Base-by-base conservation (phyloP, 2,113 vertebrate species). In the Cricetomys ansorgei region DNA sequence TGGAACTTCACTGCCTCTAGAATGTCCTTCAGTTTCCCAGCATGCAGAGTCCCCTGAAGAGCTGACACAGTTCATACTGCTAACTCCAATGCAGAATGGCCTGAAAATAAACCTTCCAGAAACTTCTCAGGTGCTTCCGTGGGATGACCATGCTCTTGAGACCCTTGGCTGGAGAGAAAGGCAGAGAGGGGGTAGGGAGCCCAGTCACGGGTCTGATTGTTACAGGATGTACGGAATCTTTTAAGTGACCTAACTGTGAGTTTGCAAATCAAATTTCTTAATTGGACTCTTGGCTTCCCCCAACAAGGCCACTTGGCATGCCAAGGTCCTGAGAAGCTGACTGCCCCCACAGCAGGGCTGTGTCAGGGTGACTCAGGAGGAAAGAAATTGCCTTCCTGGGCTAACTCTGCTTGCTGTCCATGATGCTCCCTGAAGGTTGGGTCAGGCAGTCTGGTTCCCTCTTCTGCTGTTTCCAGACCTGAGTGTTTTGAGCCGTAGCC, bases 181-280 rank as follows among this genome's bases (percentile, higher is more conserved):
- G 31, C 1, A 59, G 57, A 59, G 57, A 59, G 1, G 43, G 21
- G 45, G 7, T 5, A 17, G 21, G 11, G 53, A 53, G 37, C 64
- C 25, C 19, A 64, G 65, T 25, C 67, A 59, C 3, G 0, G 0
- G 7, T 27, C 65, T 65, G 37, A 10, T 80, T 65, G 81, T 83
- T 69, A 76, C 3, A 53, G 57, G 43, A 57, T 25, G 5, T 40
- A 19, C 13, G 13, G 92, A 88, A 79, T 67, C 25, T 77, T 73
- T 13, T 45, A 45, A 45, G 86, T 84, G 76, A 94, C 76, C 65
- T 81, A 76, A 96, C 59, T 70, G 72, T 94, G 96, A 87, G 29
- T 89, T 77, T 88, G 93, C 91, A 97, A 97, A 97, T 95, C 75
- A 95, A 89, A 88, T 94, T 94, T 94, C 94, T 67, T 97, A 91